Base-by-base conservation (phyloP, 2,113 vertebrate species). In the Seriola dumerili region DNA sequence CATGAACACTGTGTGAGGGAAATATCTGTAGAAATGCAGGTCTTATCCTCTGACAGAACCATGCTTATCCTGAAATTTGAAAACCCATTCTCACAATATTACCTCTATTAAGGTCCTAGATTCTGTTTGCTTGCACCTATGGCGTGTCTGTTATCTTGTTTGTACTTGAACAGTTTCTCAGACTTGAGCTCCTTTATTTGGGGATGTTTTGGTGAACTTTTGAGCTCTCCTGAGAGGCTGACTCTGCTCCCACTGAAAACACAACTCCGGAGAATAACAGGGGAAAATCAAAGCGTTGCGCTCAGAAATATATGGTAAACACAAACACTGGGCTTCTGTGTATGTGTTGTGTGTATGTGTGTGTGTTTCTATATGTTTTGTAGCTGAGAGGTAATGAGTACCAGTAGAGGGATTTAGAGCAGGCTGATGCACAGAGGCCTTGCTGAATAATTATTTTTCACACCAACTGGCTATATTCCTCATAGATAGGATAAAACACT, bases 151-250 rank as follows among this genome's bases (percentile, higher is more conserved):
- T 85, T 88, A 86, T 87, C 76, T 79, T 78, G 62, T 89, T 83
- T 87, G 82, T 75, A 67, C 78, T 79, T 76, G 29, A 78, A 75
- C 79, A 66, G 9, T 88, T 81, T 81, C 42, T 16, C 66, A 85
- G 44, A 86, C 66, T 79, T 62, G n/a, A 76, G 70, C 34, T 76
- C 54, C 71, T 91, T 90, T 70, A 76, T 89, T 86, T 83, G 17
- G 66, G 82, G 83, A 72, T 85, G 79, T 83, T 92, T 86, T 80
- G 69, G 76, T 72, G 65, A 91, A 90, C 85, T 65, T 84, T 84
- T 78, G 80, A 85, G 76, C 52, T 85, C 81, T 84, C 79, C 48
- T 80, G 59, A 88, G 83, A 71, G 78, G 69, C 69, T 64, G 72
- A 67, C 75, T 65, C 65, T 23, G 11, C 66, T 85, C 76, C 70